Base-by-base conservation (phyloP, 2,888 invertebrate species). In the Oxycera nigricornis region DNA sequence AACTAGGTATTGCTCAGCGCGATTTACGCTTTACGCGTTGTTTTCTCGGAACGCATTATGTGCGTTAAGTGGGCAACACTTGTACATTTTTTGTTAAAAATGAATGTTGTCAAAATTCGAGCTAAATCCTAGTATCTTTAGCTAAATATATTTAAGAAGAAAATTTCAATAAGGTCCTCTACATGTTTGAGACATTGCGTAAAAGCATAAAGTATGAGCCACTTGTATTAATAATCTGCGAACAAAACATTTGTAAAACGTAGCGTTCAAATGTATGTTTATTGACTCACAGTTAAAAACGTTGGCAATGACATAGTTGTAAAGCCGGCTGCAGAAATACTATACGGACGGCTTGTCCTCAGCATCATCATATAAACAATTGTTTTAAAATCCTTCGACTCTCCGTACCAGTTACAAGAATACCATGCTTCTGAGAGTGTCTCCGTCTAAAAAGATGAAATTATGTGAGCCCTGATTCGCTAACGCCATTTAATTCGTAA, bases 321-420 rank as follows among this genome's bases (percentile, higher is more conserved):
- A 73, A 82, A 83, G 24, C 82, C 81, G 0, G 80, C 81, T 0
- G 81, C 82, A 55, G 80, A 78, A n/a, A 83, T 46, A 0, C 73
- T 62, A 62, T 82, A 78, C 1, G 76, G 68, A 2, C 78, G 78
- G 24, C 79, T 79, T 0, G 80, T 78, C 22, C 81, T 80, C 2
- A 82, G 28, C 1, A 83, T 72, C 83, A 83, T 82, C 74, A 83
- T 80, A 39, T 78, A 79, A 1, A 81, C 78, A 6, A 81, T 76
- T 22, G 77, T 78, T 70, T 81, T 79, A 28, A 81, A 84, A 1
- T 82, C 79, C 2, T 72, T 73, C 3, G 79, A 78, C 59, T 83
- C 82, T 3, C 81, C 78, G 39, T 82, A 83, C 83, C 83, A 84
- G 9, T 74, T 73, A 24, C 81, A 81, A 28, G 79, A 77, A 57